phyloP scores from a whole-genome alignment of 2,797 vertebrate genomes.

The Phataginus tetradactyla region DNA sequence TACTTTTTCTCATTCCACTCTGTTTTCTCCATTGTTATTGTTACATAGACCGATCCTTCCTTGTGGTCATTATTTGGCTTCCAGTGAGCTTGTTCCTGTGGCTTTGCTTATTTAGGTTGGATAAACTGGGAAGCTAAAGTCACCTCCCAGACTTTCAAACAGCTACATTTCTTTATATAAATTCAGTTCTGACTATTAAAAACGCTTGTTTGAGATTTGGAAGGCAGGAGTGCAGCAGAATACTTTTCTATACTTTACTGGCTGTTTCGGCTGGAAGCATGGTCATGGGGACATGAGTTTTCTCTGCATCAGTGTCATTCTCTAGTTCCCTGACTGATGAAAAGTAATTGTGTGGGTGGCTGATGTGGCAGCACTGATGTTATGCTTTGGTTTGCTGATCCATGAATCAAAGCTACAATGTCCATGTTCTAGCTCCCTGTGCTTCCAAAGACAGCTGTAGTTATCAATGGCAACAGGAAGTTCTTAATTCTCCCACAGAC shows the following conservation, averaged over 20 bases:
- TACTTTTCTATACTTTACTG: neutral
- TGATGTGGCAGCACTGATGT: neutral
- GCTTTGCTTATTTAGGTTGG: neutral
- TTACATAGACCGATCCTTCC: neutral
- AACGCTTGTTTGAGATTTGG: neutral
- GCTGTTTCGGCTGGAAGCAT: neutral
- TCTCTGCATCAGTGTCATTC: neutral
- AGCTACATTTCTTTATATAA: neutral
- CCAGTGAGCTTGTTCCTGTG: neutral
- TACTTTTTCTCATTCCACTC: neutral
- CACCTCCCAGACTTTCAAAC: neutral
- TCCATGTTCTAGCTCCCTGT: neutral
- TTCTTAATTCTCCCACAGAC: neutral
- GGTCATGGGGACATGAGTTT: neutral
- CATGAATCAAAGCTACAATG: neutral
- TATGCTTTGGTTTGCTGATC: neutral
- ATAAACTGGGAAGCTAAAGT: neutral
- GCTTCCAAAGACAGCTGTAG: neutral
- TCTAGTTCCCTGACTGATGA: neutral
- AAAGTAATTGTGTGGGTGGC: neutral
- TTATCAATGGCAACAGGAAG: neutral
- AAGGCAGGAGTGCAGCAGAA: neutral
- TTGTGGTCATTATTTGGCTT: neutral
- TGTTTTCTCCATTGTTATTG: neutral
- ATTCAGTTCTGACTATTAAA: neutral